Evolutionary conservation across 2,113 vertebrate species (phyloP).

Genomic region (Lamprologus callipterus): DNA sequence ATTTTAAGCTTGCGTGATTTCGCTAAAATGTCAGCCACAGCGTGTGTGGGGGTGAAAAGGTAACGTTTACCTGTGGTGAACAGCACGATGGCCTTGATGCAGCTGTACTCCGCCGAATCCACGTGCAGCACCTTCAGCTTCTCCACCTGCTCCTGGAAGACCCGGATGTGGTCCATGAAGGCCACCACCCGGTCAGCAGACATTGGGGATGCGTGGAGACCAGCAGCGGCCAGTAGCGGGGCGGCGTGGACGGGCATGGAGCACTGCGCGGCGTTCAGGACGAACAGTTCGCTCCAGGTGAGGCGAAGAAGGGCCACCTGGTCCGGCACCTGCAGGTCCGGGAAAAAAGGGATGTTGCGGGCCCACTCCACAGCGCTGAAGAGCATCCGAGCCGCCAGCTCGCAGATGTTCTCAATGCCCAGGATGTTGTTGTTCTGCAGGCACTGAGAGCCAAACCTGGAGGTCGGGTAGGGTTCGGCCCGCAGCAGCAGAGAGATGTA

Average conservation of each 20-base stretch:
- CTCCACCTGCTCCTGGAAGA: conserved; percentile 98
- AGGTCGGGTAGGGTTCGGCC: conserved; percentile 93
- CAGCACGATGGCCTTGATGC: conserved; percentile 95
- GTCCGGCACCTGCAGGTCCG: conserved; percentile 95
- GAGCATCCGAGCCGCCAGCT: conserved; percentile 94
- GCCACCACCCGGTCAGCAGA: conserved; percentile 94
- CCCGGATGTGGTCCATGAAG: conserved; percentile 99
- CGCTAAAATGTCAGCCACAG: neutral
- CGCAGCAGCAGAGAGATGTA: conserved; percentile 97
- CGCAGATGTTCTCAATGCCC: conserved; percentile 99
- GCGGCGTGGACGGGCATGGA: conserved; percentile 96
- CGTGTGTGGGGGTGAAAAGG: neutral
- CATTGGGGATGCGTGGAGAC: conserved; percentile 95
- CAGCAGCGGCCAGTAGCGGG: conserved; percentile 90
- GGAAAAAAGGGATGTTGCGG: conserved; percentile 97
- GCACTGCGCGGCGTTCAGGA: conserved; percentile 94
- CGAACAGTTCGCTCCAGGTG: conserved; percentile 98
- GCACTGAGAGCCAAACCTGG: conserved; percentile 92
- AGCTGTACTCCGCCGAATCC: conserved; percentile 96
- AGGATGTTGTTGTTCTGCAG: conserved; percentile 94
- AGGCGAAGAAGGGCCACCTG: conserved; percentile 94
- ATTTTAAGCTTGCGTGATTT: neutral
- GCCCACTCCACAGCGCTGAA: conserved; percentile 98
- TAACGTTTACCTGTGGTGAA: conserved; percentile 89
- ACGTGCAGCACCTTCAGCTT: conserved; percentile 96